Evolutionary conservation across 2,797 vertebrate genomes (phyloP), one percentile per base, ranked within the genome.

Genomic region (Arctocebus calabarensis): DNA sequence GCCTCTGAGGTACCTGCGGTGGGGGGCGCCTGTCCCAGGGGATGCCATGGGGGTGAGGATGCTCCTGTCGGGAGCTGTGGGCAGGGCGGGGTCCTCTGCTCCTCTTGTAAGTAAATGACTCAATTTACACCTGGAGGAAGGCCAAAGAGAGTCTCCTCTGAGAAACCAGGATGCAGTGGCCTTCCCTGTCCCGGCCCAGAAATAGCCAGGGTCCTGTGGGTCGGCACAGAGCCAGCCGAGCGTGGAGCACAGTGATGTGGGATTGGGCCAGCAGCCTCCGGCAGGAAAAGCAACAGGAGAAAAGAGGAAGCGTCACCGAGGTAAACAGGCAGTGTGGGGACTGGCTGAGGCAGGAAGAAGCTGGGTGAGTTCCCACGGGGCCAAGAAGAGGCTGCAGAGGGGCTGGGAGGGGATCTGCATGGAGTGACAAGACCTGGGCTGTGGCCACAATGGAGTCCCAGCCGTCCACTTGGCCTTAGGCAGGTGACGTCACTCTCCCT

Each of bases 101-200:
- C 94, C 62, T 59, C 66, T 94, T 45, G 86, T 66, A 81, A 94
- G 77, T 34, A 82, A 34, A 81, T 29, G 66, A 73, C 34, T 71
- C 88, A 95, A 62, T 84, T 90, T 92, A 55, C 5, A 45, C 57
- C 81, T 86, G 61, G 78, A 3, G n/a, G 7, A 66, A 0, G 90
- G 91, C 48, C 75, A 95, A 82, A 87, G 55, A 71, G 14, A 55
- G 59, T 59, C 43, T 7, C 57, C 48, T 57, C 14, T 34, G 40
- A 85, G 95, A 95, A 74, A 88, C 29, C 84, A 57, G 88, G 40
- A 64, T 62, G 61, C 62, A 43, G 32, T 71, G n/a, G 62, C 5
- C 48, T 7, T 83, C 27, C 45, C 13, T 57, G 62, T 64, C 45
- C 40, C 40, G 52, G 37, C 48, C 86, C 25, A 64, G 68, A 75